Conservation (phyloP, 2,888 invertebrate species). For the Deilephila elpenor region DNA sequence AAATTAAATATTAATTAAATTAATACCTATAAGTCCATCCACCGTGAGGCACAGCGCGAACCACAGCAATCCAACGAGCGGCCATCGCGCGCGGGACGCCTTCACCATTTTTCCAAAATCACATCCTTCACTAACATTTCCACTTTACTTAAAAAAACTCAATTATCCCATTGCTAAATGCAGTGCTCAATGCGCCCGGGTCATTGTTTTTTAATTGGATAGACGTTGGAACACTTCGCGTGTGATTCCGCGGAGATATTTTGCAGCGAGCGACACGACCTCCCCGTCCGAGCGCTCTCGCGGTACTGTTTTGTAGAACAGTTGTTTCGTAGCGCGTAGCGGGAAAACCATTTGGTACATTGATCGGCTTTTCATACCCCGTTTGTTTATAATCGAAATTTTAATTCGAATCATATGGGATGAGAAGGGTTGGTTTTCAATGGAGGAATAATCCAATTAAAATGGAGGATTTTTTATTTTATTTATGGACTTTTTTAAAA, state of each 20-base stretch:
- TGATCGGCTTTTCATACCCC: conserved; percentile 62
- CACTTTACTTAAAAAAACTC: conserved; percentile 58
- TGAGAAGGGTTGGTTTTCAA: conserved; percentile 1
- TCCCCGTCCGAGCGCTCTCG: conserved; percentile 51
- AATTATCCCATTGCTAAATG: conserved; percentile 54
- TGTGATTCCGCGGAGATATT: conserved; percentile 61
- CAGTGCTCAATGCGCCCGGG: conserved; percentile 59
- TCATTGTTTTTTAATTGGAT: conserved; percentile 72
- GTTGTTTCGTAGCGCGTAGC: conserved; percentile 53
- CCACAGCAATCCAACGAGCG: conserved; percentile 71
- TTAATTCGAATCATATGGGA: background rate
- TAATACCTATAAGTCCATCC: conserved; percentile 75
- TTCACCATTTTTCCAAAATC: conserved; percentile 79
- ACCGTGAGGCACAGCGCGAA: conserved; percentile 58
- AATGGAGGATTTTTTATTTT: too few species aligned
- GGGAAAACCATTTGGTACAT: conserved; percentile 49
- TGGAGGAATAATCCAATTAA: background rate
- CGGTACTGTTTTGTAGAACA: conserved; percentile 59
- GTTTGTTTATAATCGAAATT: conserved; percentile 14
- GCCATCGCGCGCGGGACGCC: conserved; percentile 66
- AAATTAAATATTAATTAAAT: conserved; percentile 25
- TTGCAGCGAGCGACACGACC: conserved; percentile 48
- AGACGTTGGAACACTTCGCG: conserved; percentile 66
- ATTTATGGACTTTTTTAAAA: too few species aligned
- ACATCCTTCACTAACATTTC: conserved; percentile 63